Evolutionary conservation across 2,888 invertebrate species (phyloP).

Genomic region (Ichneumoninae sp.): DNA sequence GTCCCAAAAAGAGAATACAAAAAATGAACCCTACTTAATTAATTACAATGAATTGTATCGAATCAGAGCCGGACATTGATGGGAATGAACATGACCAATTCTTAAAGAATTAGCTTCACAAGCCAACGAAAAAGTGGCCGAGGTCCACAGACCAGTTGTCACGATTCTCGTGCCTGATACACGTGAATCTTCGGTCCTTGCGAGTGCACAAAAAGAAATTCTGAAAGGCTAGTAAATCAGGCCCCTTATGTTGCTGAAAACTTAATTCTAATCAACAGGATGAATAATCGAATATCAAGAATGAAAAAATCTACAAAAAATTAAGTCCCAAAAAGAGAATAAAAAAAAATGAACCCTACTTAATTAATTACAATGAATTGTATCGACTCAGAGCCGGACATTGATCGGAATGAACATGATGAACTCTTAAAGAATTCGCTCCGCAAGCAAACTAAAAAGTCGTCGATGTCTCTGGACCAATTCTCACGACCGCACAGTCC

Average conservation of each 20-base stretch:
- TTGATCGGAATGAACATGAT: not conserved
- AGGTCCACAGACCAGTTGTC: not conserved
- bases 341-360: not conserved
- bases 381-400: not conserved
- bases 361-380: too few species aligned
- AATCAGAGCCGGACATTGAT: not conserved
- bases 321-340: too few species aligned
- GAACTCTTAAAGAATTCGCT: not conserved
- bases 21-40: too few species aligned
- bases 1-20: not conserved
- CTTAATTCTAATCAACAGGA: not conserved
- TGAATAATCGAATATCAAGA: not conserved
- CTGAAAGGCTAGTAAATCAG: slow-evolving; percentile 12
- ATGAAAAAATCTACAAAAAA: not conserved
- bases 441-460: not conserved
- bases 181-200: too few species aligned
- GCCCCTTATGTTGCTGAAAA: not conserved
- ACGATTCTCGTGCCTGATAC: not conserved
- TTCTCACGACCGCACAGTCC: slow-evolving; percentile 1
- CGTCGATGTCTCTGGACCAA: not conserved
- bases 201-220: slow-evolving; percentile 1
- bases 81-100: not conserved
- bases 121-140: not conserved
- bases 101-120: not conserved
- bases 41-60: too few species aligned